Percentiles rank a stretch among this genome's conserved stretches.
phyloP scores from a whole-genome alignment of 2,113 vertebrate species.

The Aegithalos caudatus region DNA sequence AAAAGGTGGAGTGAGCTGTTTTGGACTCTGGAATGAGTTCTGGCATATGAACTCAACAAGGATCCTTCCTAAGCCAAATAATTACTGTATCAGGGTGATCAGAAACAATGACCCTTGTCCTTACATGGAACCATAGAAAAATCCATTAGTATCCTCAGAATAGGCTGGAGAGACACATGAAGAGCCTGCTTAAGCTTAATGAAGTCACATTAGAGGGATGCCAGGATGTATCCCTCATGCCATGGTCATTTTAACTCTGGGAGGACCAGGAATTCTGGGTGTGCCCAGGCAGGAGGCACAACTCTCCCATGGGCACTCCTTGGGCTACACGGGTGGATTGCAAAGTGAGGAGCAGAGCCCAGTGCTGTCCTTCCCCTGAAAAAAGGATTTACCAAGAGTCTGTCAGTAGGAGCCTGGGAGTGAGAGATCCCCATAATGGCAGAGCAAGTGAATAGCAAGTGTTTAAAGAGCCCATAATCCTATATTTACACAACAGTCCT shows the following conservation, averaged over 20 bases:
- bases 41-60: neutral
- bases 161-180: neutral
- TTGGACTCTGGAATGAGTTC: neutral
- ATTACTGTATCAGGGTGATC: neutral
- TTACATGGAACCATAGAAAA: neutral
- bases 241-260: neutral
- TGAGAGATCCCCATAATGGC: slow-evolving; percentile 47
- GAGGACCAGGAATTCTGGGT: neutral
- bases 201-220: neutral
- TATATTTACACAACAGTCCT: slow-evolving; percentile 69
- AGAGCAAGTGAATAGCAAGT: slow-evolving; percentile 56
- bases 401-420: slow-evolving; percentile 32
- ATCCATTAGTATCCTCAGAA: neutral
- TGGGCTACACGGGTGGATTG: neutral
- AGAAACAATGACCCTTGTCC: neutral
- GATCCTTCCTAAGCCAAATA: neutral
- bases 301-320: neutral
- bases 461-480: slow-evolving; percentile 70
- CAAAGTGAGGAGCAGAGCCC: neutral
- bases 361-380: neutral
- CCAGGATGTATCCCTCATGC: neutral
- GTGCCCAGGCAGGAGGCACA: neutral
- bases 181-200: neutral
- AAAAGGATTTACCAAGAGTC: slow-evolving; percentile 26
- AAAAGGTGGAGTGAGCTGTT: neutral